phyloP scores from a whole-genome alignment of 2,113 vertebrate genomes.

The Dipodomys ordii region DNA sequence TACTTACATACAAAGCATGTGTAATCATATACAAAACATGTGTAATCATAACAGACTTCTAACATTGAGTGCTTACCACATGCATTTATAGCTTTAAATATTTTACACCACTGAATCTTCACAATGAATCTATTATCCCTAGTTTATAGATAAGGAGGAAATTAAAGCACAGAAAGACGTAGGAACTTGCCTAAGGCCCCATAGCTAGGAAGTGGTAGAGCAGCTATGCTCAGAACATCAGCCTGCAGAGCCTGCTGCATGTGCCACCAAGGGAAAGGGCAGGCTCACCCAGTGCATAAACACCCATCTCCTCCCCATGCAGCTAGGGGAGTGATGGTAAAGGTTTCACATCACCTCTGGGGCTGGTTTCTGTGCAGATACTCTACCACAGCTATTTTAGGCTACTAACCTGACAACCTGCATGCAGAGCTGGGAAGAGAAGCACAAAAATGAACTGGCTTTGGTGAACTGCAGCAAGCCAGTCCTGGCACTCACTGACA shows the following conservation, averaged over 20 bases:
- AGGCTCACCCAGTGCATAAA: background rate
- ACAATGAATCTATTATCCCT: background rate
- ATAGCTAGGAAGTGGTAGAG: background rate
- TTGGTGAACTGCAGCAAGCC: background rate
- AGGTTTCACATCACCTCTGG: background rate
- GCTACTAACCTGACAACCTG: background rate
- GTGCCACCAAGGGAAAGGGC: background rate
- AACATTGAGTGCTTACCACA: background rate
- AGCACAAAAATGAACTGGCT: background rate
- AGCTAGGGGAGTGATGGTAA: background rate
- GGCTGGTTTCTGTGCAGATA: background rate
- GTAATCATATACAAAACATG: background rate
- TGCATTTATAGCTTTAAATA: background rate
- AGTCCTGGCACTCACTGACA: background rate
- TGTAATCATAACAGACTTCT: background rate
- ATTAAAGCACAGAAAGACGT: background rate
- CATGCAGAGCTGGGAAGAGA: background rate
- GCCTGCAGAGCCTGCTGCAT: rapidly evolving
- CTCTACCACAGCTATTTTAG: background rate
- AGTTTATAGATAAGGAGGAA: background rate
- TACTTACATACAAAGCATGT: background rate
- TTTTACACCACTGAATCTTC: background rate
- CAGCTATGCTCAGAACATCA: background rate
- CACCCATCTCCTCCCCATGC: rapidly evolving
- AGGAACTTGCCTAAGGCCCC: background rate